Evolutionary conservation across 2,888 invertebrate genomes (phyloP), one percentile per base, ranked within the genome.

Genomic region (Nymphalis c-album): DNA sequence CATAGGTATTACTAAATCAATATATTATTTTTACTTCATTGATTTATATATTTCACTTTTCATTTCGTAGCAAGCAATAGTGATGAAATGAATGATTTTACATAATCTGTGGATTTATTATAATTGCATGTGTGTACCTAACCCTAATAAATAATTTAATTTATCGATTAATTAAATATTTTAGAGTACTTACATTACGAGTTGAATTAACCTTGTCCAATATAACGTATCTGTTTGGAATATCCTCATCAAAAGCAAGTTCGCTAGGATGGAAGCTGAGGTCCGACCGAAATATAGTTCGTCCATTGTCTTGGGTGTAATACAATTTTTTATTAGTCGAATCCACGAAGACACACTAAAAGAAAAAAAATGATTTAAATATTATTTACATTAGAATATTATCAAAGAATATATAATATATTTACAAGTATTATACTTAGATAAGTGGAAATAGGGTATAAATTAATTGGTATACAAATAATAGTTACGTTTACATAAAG

Each of bases 311-410:
- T 55, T 88, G 93, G 0, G 97, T 97, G 65, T 95, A 94, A 82
- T 95, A 97, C 45, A 97, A 90, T 73, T 94, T 93, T 78, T 96
- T 95, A 83, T 97, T 95, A 50, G 93, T 91, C 2, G 95, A 93
- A 84, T 98, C 98, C 63, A 96, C 94, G 85, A 98, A 98, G 0
- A 98, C 95, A 85, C 96, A 97, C 97, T 98, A 90, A 71, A 85
- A 71, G n/a, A 57, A 40, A 57, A 40, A 8, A 53, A 53, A 1
- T 2, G 0, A 8, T 45, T 45, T 16, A 10, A 45, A 46, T 4
- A 46, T 7, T 47, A n/a, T n/a, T 47, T 47, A 20, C 18, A 18
- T 18, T 18, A 20, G 1, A 50, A 50, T 18, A 20, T 10, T 18
- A 10, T 50, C 2, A 7, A 48, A 48, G 18, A n/a, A 18, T 8